These are phyloP conservation scores for Poeciliopsis occidentalis DNA, from an alignment of 2,113 vertebrate genomes.

Conservation along the genomic window DNA sequence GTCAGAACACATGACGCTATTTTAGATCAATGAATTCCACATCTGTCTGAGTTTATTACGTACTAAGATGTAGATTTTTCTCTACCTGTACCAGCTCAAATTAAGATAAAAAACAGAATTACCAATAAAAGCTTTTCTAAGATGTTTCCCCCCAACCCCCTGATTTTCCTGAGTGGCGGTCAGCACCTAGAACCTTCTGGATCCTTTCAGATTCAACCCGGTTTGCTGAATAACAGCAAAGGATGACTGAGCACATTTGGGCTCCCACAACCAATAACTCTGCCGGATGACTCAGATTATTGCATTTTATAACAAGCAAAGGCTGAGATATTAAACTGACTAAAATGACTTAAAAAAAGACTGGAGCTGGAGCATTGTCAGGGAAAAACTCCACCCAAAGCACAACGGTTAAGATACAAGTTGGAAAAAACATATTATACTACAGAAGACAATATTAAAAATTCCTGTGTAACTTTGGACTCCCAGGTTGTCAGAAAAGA, in stretches of 20 bases:
- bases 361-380: not conserved
- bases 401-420: not conserved
- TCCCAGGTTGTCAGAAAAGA: slow-evolving; percentile 1
- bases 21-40: not conserved
- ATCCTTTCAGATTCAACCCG: not conserved
- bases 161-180: not conserved
- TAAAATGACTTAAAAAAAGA: not conserved
- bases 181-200: not conserved
- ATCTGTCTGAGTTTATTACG: not conserved
- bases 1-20: not conserved
- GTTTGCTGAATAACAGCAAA: not conserved
- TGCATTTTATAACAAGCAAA: not conserved
- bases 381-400: not conserved
- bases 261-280: not conserved
- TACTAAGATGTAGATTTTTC: too few relatives aligned
- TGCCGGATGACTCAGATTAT: not conserved
- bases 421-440: not conserved
- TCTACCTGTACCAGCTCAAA: not conserved
- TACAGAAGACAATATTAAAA: too few relatives aligned
- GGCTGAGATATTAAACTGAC: not conserved
- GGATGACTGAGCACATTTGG: not conserved
- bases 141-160: not conserved
- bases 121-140: not conserved
- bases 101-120: not conserved
- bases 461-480: too few relatives aligned